Conservation (phyloP, 2,888 invertebrate species). For the Scaeva pyrastri region DNA sequence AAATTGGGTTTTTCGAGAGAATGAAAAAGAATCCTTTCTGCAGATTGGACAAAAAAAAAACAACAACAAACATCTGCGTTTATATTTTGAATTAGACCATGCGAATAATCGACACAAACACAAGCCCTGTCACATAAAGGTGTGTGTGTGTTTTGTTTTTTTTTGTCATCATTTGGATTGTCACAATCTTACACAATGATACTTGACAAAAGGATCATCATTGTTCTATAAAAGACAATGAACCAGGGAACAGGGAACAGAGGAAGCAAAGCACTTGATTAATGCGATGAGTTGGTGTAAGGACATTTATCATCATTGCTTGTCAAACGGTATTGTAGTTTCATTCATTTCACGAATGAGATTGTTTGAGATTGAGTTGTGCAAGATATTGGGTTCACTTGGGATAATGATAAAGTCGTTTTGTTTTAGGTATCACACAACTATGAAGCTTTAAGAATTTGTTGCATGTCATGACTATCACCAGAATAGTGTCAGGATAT, state of each 20-base stretch:
- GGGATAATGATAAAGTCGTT: constrained; percentile 31
- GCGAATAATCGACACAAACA: constrained; percentile 63
- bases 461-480: background rate
- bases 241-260: background rate
- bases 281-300: constrained; percentile 40
- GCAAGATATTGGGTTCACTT: constrained; percentile 10
- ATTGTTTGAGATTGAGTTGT: constrained; percentile 28
- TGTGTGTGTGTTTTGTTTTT: constrained; percentile 16
- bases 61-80: constrained; percentile 1
- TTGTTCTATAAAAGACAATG: constrained; percentile 7
- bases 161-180: constrained; percentile 35
- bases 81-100: constrained; percentile 23
- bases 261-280: constrained; percentile 36
- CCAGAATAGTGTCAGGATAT: background rate
- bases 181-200: constrained; percentile 24
- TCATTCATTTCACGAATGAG: constrained; percentile 22
- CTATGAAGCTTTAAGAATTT: background rate
- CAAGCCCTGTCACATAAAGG: constrained; percentile 18
- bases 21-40: constrained; percentile 22
- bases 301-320: constrained; percentile 35
- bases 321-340: constrained; percentile 40
- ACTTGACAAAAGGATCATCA: constrained; percentile 26
- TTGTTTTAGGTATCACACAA: constrained; percentile 24
- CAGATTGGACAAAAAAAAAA: background rate
- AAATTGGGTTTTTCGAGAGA: constrained; percentile 36